Evolutionary conservation across 2,888 invertebrate species (phyloP), one percentile per base, ranked within the genome.

Genomic region (Cryptocephalus primarius): DNA sequence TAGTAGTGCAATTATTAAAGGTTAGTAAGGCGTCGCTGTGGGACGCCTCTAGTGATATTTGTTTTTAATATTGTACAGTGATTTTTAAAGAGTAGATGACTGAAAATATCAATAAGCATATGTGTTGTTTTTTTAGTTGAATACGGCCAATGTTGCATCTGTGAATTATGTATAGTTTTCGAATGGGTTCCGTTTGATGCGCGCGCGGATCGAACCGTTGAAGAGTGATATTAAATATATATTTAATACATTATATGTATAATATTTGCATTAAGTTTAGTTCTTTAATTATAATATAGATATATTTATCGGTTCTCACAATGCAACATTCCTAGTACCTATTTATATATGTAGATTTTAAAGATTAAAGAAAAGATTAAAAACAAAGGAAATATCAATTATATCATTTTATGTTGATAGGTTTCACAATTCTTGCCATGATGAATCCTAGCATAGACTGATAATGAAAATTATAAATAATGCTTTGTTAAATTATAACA

Each of bases 371-470:
- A 53, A 47, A 50, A 53, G 56, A 61, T 48, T 49, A 55, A 53
- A 55, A 57, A 50, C 49, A 44, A 40, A 36, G 36, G 36, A 36
- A 56, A 62, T 62, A 65, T 65, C 62, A 64, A 63, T 64, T 64
- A 64, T 63, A 62, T 63, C 49, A 52, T 58, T 55, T 59, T 53
- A 53, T 53, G 53, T 57, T 50, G 43, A 56, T 55, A 64, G 65
- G 65, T 67, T 67, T 65, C 63, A 67, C 67, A 58, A 66, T 61
- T 66, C 64, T 68, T 65, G 68, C 68, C 68, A 67, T 66, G 65
- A 67, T 65, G 64, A 66, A 65, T 66, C 64, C 63, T 68, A 68
- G 67, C 63, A 66, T 68, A 68, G 68, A 68, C 67, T 68, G 67
- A 68, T 61, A 56, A 60, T n/a, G 58, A 55, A 53, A 57, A 52